Evolutionary conservation across 2,113 vertebrate species (phyloP).

Genomic region (Jacana jacana): DNA sequence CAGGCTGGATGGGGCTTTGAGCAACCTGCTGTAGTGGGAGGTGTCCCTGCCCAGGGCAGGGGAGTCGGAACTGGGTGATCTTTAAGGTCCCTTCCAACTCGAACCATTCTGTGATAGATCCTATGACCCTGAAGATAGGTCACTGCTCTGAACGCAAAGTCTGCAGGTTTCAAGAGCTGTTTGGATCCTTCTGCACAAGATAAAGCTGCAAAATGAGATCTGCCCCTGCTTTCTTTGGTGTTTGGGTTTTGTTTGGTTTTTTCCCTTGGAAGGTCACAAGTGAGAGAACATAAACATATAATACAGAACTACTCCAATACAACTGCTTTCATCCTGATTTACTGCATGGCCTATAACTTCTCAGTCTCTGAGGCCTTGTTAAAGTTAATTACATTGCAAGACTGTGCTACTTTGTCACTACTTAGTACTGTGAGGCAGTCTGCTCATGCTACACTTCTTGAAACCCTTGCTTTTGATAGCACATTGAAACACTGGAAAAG

Average conservation of each 20-base stretch:
- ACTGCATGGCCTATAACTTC: fast-evolving
- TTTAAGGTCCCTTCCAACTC: no score
- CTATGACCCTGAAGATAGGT: fast-evolving
- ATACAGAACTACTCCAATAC: background rate
- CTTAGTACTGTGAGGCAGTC: background rate
- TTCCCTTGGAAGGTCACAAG: no score
- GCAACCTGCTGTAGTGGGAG: no score
- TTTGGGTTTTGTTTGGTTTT: no score
- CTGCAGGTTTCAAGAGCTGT: background rate
- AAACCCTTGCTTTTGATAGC: background rate
- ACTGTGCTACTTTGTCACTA: background rate
- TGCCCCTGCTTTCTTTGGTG: background rate
- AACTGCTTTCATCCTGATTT: background rate
- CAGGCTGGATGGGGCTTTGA: no score
- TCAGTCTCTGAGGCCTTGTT: background rate
- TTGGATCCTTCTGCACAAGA: background rate
- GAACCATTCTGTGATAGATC: no score
- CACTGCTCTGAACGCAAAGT: fast-evolving
- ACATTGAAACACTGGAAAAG: background rate
- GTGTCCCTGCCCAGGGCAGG: no score
- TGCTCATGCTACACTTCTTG: background rate
- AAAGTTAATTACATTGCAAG: background rate
- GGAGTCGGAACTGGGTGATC: no score
- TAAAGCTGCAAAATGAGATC: background rate
- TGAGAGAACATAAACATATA: background rate